Percentiles rank a stretch among this genome's conserved stretches.
phyloP scores from a whole-genome alignment of 1,140 invertebrate genomes.

The Maniola jurtina region DNA sequence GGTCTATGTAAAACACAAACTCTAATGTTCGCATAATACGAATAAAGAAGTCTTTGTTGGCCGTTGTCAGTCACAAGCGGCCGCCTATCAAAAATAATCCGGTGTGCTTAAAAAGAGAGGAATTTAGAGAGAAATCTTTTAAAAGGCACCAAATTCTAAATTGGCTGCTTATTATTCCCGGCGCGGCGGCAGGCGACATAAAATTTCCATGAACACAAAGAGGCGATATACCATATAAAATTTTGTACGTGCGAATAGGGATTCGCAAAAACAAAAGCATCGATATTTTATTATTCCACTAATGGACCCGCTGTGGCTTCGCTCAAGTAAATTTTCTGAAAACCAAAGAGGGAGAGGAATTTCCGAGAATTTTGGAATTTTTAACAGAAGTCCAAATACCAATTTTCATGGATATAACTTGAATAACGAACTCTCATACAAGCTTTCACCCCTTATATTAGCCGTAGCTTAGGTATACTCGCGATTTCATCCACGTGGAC shows the following conservation, averaged over 20 bases:
- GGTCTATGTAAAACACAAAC: slow-evolving; percentile 1
- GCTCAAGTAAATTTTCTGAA: too few relatives aligned
- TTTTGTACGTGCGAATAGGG: slow-evolving; percentile 42
- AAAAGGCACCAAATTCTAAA: slow-evolving; percentile 39
- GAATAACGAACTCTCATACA: too few relatives aligned
- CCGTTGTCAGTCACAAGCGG: slow-evolving; percentile 18
- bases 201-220: slow-evolving; percentile 60
- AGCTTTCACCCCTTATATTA: too few relatives aligned
- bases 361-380: too few relatives aligned
- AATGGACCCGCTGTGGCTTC: too few relatives aligned
- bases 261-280: neutral
- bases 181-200: slow-evolving; percentile 35
- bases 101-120: slow-evolving; percentile 10
- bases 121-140: slow-evolving; percentile 16
- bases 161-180: slow-evolving; percentile 49
- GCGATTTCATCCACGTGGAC: too few relatives aligned
- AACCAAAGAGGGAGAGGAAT: too few relatives aligned
- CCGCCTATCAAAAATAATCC: slow-evolving; percentile 1
- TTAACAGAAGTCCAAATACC: too few relatives aligned
- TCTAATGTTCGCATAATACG: slow-evolving; percentile 8
- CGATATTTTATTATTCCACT: neutral
- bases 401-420: too few relatives aligned
- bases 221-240: slow-evolving; percentile 50
- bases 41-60: slow-evolving; percentile 14
- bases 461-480: too few relatives aligned